phyloP scores from a whole-genome alignment of 1,140 invertebrate species.

The Pogonognathellus flavescens region DNA sequence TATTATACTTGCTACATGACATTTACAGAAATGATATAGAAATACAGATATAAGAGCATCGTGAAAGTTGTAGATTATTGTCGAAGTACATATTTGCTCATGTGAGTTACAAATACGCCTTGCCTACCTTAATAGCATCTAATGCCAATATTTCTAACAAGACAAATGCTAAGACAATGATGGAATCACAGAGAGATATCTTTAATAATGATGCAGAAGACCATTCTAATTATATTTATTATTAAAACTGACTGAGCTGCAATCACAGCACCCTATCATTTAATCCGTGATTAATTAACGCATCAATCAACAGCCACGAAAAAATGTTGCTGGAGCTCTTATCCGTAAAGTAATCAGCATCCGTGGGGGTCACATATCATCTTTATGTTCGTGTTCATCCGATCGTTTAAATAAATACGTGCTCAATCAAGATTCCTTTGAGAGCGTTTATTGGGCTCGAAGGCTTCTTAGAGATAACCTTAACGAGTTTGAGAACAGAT shows the following conservation, averaged over 20 bases:
- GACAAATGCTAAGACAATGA: slow-evolving; percentile 15
- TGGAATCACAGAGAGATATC: neutral
- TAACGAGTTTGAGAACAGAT: neutral
- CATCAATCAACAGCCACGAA: slow-evolving; percentile 44
- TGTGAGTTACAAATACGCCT: neutral
- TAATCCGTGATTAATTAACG: slow-evolving; percentile 55
- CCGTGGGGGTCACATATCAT: slow-evolving; percentile 54
- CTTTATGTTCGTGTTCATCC: slow-evolving; percentile 55
- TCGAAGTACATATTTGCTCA: neutral
- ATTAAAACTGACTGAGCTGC: slow-evolving; percentile 53
- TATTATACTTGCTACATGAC: neutral
- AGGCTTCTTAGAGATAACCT: slow-evolving; percentile 29
- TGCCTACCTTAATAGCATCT: neutral
- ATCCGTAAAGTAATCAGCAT: slow-evolving; percentile 54
- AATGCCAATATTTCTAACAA: neutral
- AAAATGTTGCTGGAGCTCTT: slow-evolving; percentile 34
- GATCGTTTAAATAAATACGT: slow-evolving; percentile 57
- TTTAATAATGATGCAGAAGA: slow-evolving; percentile 33
- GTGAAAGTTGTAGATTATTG: neutral
- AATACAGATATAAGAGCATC: neutral
- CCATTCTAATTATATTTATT: slow-evolving; percentile 55
- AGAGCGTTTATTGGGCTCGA: slow-evolving; percentile 43
- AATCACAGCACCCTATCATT: slow-evolving; percentile 54
- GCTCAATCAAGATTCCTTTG: slow-evolving; percentile 55
- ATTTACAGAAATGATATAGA: slow-evolving; percentile 6